A percentile compares a stretch with the other conserved stretches of the same genome.
Conservation (phyloP, 2,888 invertebrate genomes). For the Chalcosyrphus nemorum region DNA sequence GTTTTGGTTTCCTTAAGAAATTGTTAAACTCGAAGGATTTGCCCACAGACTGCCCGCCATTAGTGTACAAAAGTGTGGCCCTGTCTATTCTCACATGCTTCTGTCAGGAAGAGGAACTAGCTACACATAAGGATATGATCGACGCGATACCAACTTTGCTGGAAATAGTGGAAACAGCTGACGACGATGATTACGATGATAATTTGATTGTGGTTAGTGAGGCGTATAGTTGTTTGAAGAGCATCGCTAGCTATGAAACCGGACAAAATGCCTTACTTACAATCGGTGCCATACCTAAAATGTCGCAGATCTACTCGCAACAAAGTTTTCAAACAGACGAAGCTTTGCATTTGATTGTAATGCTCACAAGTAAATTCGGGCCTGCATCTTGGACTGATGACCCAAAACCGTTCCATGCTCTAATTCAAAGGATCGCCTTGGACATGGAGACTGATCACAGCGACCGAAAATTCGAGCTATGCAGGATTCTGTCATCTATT, state of each 20-base stretch:
- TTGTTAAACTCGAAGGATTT: conserved; percentile 89
- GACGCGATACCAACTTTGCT: conserved; percentile 91
- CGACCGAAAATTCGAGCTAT: conserved; percentile 94
- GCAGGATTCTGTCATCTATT: conserved; percentile 89
- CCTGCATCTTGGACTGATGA: conserved; percentile 89
- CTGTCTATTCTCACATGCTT: conserved; percentile 93
- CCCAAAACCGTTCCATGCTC: conserved; percentile 90
- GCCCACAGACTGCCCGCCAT: conserved; percentile 93
- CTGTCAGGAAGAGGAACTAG: conserved; percentile 90
- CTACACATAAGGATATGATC: conserved; percentile 92
- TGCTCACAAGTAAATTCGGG: conserved; percentile 88
- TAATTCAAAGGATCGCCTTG: conserved; percentile 91
- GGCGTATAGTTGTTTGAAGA: conserved; percentile 91
- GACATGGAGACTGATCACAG: conserved; percentile 95
- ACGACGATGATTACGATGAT: conserved; percentile 92
- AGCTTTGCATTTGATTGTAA: conserved; percentile 90
- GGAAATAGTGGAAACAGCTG: conserved; percentile 92
- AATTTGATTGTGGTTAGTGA: conserved; percentile 93
- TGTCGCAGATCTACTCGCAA: conserved; percentile 93
- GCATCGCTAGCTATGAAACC: conserved; percentile 89
- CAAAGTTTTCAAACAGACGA: conserved; percentile 95
- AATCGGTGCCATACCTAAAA: conserved; percentile 89
- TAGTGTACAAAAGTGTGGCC: conserved; percentile 95
- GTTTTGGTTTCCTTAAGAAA: conserved; percentile 92
- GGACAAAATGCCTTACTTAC: conserved; percentile 91